These are phyloP conservation scores for Sinocyclocheilus anophthalmus DNA, from an alignment of 2,113 vertebrate species.

Conservation along the genomic window DNA sequence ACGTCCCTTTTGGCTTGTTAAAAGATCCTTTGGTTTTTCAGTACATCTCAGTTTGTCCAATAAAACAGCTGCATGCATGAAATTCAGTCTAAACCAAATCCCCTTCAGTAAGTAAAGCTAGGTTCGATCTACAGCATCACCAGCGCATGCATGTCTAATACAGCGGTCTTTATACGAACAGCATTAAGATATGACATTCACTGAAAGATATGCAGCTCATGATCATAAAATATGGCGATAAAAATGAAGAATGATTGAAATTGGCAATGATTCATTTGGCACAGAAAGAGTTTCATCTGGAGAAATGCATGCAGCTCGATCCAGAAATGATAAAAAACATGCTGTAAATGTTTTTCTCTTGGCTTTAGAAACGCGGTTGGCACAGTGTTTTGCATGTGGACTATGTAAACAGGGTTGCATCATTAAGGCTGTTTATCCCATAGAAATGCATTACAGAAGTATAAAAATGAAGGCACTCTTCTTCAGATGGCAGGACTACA, in stretches of 20 bases:
- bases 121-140: background rate
- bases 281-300: background rate
- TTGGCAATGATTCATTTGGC: constrained; percentile 15
- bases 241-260: constrained; percentile 6
- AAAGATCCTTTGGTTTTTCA: background rate
- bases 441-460: background rate
- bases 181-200: background rate
- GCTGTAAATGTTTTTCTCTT: background rate
- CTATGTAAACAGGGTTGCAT: background rate
- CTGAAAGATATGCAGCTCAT: background rate
- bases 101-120: background rate
- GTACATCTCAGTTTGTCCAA: background rate
- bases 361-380: background rate
- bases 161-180: background rate
- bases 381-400: background rate
- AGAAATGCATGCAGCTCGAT: background rate
- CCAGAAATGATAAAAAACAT: background rate
- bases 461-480: constrained; percentile 68
- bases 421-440: background rate
- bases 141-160: background rate
- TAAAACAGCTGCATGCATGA: background rate
- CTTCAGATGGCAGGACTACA: background rate
- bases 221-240: background rate
- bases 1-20: background rate
- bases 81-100: background rate